Base-by-base conservation (phyloP, 2,797 vertebrate genomes). In the Enteromius paludinosus region DNA sequence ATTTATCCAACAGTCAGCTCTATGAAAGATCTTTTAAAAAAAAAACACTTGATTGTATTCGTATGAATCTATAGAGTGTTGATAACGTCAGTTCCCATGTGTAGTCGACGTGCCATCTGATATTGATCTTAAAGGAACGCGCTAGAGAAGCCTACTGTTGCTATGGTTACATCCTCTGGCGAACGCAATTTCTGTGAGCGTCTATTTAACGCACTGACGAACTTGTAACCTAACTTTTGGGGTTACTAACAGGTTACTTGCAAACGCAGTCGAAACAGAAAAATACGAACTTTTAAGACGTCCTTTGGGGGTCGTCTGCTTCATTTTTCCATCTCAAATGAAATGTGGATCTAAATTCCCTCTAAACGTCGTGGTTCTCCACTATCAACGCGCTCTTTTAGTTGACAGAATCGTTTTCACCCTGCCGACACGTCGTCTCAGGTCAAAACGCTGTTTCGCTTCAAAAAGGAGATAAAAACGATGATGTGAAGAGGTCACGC, bases 401-500 rank as follows among this genome's bases (percentile, higher is more conserved):
- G 87, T 85, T 91, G 78, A 91, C 15, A 11, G 87, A 80, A 79
- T 85, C 87, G 88, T 88, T 92, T 89, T 80, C 84, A 86, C 81
- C 87, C 89, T 28, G 56, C 82, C 84, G 84, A 84, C 77, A 38
- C 33, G 43, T 33, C 20, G 30, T 70, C 49, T 76, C 38, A 15
- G 89, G 92, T 93, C 91, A 91, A 90, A 86, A 83, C 65, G 71
- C 89, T 86, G 88, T 88, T 90, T 88, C 88, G 73, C 90, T 92
- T 87, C 87, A 88, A 90, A 87, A 92, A 88, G 83, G 89, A 92
- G 91, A 91, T 92, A 91, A 81, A 88, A 93, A 90, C 92, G 89
- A 93, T 90, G 89, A 91, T 90, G 88, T 84, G 86, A 84, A 86
- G 5, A 86, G 90, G 91, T 90, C 92, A 90, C 72, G 85, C 86